Conservation (phyloP, 2,113 vertebrate genomes). For the Anguilla japonica region DNA sequence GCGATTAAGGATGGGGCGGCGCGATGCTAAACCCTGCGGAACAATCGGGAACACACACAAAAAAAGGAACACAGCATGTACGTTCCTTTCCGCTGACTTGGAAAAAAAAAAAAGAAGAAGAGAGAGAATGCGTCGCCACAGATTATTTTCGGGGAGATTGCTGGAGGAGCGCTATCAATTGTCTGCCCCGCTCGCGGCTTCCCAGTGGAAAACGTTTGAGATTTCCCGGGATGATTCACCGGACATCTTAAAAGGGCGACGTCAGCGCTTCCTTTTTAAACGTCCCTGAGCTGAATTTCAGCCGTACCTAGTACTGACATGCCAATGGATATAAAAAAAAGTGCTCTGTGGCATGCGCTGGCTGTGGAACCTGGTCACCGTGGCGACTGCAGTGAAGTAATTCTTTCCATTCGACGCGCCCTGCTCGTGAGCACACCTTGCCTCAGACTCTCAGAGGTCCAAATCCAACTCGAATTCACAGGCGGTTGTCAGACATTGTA, state of each 20-base stretch:
- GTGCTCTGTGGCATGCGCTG: conserved; percentile 13
- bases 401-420: neutral
- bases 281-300: conserved; percentile 4
- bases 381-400: neutral
- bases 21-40: conserved; percentile 32
- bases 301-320: conserved; percentile 16
- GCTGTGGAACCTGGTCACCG: conserved; percentile 30
- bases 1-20: conserved; percentile 52
- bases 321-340: conserved; percentile 23
- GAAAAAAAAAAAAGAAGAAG: neutral
- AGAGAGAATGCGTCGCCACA: neutral
- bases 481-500: neutral
- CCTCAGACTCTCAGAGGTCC: too few species aligned
- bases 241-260: conserved; percentile 27
- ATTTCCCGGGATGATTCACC: neutral
- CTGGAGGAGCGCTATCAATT: neutral
- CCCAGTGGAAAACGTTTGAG: neutral
- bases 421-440: neutral
- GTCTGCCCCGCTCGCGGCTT: neutral
- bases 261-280: conserved; percentile 29
- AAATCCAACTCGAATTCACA: too few species aligned
- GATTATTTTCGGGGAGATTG: neutral
- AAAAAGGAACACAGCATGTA: conserved; percentile 54
- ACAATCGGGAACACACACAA: conserved; percentile 60
- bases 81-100: neutral